Percentiles rank a stretch among this genome's conserved stretches.
phyloP scores from a whole-genome alignment of 2,113 vertebrate genomes.

The Xiphophorus maculatus region DNA sequence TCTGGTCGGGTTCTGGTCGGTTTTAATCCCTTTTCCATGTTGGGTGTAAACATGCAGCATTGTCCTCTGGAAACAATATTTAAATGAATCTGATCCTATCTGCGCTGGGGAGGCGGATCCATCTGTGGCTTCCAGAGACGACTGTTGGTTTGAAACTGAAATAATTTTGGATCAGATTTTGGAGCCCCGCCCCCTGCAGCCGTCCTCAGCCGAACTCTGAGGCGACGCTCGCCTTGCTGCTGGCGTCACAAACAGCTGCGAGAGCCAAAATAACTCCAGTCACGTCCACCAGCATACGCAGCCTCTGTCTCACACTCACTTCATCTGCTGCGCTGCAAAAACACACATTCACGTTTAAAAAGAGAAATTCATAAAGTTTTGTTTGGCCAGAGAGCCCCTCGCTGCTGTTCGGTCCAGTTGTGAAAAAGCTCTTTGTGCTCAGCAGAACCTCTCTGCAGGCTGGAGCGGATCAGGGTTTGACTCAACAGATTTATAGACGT shows the following conservation, averaged over 20 bases:
- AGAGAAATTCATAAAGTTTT: neutral
- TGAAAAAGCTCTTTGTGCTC: conserved; percentile 18
- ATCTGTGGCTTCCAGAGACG: neutral
- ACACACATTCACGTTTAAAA: neutral
- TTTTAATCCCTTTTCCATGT: neutral
- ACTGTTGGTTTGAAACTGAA: neutral
- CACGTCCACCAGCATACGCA: neutral
- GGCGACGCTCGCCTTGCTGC: neutral
- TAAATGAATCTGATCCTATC: neutral
- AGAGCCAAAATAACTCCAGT: neutral
- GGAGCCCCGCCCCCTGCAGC: neutral
- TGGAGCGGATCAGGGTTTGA: conserved; percentile 33
- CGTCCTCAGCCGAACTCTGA: neutral
- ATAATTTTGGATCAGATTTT: neutral
- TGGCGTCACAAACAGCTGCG: rapidly evolving
- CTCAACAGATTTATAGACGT: conserved; percentile 26
- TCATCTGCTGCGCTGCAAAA: neutral
- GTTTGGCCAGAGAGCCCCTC: neutral
- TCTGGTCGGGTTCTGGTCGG: neutral
- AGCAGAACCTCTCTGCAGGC: neutral
- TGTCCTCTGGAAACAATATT: neutral
- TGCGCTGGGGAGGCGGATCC: neutral
- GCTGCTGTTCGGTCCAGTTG: conserved; percentile 27
- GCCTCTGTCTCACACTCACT: too few relatives aligned
- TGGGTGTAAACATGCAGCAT: neutral